These are phyloP conservation scores for Steatocranus sp. DNA, from an alignment of 2,797 vertebrate species.

Conservation along the genomic window DNA sequence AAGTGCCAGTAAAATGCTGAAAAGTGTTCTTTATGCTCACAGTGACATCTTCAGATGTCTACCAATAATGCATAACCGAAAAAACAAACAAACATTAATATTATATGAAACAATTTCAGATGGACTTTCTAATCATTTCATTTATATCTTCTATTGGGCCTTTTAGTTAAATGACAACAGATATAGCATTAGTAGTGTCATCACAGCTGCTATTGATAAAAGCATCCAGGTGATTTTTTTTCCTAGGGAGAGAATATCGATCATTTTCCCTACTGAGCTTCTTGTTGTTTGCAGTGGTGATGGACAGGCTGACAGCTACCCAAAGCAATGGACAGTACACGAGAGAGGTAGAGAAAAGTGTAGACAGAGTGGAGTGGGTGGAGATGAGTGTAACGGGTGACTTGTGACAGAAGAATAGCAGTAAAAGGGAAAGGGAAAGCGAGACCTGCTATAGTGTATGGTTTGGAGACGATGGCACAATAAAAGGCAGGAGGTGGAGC, in stretches of 20 bases:
- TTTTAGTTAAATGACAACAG: background rate
- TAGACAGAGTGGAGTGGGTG: background rate
- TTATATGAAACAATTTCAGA: background rate
- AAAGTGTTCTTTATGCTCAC: background rate
- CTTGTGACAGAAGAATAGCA: background rate
- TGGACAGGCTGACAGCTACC: background rate
- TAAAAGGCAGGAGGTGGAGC: background rate
- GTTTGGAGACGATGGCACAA: background rate
- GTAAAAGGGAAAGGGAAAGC: background rate
- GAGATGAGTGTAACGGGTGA: background rate
- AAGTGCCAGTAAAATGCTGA: background rate
- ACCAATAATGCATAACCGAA: background rate
- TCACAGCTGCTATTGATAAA: background rate
- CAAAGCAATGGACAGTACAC: background rate
- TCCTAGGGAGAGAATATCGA: background rate
- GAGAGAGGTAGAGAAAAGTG: background rate
- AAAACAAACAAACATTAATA: background rate
- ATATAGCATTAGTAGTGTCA: background rate
- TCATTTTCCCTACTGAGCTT: background rate
- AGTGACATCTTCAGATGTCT: background rate
- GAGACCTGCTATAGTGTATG: background rate
- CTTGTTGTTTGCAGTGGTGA: background rate
- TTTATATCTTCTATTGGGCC: background rate
- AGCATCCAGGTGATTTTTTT: background rate
- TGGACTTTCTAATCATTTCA: background rate